A percentile compares a stretch with the other conserved stretches of the same genome.
phyloP scores from a whole-genome alignment of 2,113 vertebrate species.

The Megaleporinus macrocephalus region DNA sequence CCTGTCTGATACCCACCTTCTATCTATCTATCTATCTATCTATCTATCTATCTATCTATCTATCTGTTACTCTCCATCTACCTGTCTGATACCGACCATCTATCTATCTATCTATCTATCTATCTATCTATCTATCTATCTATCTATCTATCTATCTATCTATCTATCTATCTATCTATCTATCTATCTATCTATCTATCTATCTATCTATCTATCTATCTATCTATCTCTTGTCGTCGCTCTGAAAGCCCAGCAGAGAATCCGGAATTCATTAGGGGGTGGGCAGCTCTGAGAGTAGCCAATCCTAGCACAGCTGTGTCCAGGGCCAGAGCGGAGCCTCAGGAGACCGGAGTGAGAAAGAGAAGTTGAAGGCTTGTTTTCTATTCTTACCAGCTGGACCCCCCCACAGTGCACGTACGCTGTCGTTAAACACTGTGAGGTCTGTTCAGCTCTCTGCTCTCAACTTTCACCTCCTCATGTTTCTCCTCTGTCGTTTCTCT shows the following conservation, averaged over 20 bases:
- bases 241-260: slow-evolving; percentile 6
- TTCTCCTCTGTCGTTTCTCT: background rate
- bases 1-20: too few species aligned
- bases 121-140: background rate
- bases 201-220: background rate
- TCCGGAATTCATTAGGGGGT: slow-evolving; percentile 25
- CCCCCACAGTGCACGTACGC: background rate
- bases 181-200: background rate
- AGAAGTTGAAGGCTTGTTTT: slow-evolving; percentile 23
- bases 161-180: background rate
- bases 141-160: background rate
- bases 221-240: background rate
- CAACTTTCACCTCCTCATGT: background rate
- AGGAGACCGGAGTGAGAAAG: slow-evolving; percentile 37
- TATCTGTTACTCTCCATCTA: background rate
- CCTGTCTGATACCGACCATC: background rate
- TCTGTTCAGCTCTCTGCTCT: background rate
- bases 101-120: background rate
- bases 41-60: too few species aligned
- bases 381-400: slow-evolving; percentile 31
- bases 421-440: background rate
- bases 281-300: slow-evolving; percentile 41
- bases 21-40: too few species aligned
- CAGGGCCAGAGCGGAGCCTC: slow-evolving; percentile 35
- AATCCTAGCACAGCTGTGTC: slow-evolving; percentile 30